Evolutionary conservation across 1,140 invertebrate species (phyloP).

Genomic region (roundworm (Caenorhabditis elegans)): DNA sequence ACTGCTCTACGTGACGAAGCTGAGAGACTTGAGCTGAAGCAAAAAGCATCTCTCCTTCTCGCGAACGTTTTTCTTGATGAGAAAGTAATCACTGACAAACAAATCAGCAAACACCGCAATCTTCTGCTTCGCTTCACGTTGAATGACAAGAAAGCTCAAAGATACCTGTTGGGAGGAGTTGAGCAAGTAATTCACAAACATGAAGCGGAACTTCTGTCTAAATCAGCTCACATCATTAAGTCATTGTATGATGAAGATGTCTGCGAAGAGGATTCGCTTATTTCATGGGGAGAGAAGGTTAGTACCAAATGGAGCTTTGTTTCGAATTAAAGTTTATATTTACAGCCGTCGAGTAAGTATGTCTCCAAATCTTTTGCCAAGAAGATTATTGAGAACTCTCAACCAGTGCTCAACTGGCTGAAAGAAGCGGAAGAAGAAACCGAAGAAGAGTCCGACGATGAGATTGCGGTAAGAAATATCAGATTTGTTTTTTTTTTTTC

Average conservation of each 20-base stretch:
- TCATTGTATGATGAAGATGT: slow-evolving; percentile 91
- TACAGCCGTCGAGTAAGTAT: slow-evolving; percentile 80
- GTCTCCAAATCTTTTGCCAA: slow-evolving; percentile 84
- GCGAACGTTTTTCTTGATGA: slow-evolving; percentile 88
- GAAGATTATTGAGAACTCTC: slow-evolving; percentile 87
- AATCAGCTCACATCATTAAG: slow-evolving; percentile 87
- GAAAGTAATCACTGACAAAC: slow-evolving; percentile 74
- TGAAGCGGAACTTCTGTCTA: slow-evolving; percentile 76
- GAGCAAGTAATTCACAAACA: slow-evolving; percentile 87
- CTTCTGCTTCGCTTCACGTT: slow-evolving; percentile 70
- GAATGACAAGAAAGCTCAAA: slow-evolving; percentile 75
- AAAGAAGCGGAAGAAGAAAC: slow-evolving; percentile 85
- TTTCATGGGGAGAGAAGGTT: slow-evolving; percentile 91
- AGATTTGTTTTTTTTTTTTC: not conserved
- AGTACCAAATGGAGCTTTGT: not conserved
- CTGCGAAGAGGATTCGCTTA: slow-evolving; percentile 84
- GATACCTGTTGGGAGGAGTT: slow-evolving; percentile 88
- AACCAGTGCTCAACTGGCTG: slow-evolving; percentile 92
- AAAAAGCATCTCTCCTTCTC: slow-evolving; percentile 86
- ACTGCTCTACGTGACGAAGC: slow-evolving; percentile 82
- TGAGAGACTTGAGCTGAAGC: slow-evolving; percentile 89
- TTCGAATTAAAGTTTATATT: not conserved
- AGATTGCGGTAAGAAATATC: slow-evolving; percentile 43
- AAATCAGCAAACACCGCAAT: slow-evolving; percentile 71
- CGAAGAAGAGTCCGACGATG: slow-evolving; percentile 64